Conservation (phyloP, 1,140 invertebrate genomes). For the Aphaenogaster floridana region DNA sequence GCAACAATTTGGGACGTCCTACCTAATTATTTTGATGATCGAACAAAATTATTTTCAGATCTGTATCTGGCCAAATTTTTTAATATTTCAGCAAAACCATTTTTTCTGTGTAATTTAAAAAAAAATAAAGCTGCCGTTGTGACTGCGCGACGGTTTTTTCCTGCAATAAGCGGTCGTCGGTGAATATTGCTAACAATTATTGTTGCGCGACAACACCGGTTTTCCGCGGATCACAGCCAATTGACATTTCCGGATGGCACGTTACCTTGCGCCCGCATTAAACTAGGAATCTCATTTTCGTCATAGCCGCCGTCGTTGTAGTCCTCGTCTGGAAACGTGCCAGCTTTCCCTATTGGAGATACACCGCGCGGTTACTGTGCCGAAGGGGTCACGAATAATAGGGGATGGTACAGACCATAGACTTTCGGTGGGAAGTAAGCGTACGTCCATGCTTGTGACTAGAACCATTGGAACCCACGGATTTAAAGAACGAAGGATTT, state of each 20-base stretch:
- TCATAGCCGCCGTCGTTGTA: constrained; percentile 49
- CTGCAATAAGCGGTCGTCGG: neutral
- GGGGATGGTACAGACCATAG: constrained; percentile 2
- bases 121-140: too few species aligned
- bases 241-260: constrained; percentile 46
- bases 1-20: too few species aligned
- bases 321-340: constrained; percentile 61
- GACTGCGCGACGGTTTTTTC: neutral
- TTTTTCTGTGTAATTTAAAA: too few species aligned
- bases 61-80: too few species aligned
- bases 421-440: constrained; percentile 44
- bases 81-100: too few species aligned
- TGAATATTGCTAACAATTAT: neutral
- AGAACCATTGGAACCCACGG: neutral
- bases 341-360: constrained; percentile 60
- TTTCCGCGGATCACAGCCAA: neutral
- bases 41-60: too few species aligned
- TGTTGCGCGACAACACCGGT: neutral
- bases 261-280: constrained; percentile 46
- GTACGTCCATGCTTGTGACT: constrained; percentile 22
- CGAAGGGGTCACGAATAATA: constrained; percentile 15
- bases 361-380: constrained; percentile 23
- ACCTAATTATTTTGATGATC: too few species aligned
- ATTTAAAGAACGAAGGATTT: neutral
- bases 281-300: constrained; percentile 65